Evolutionary conservation across 2,113 vertebrate species (phyloP).

Genomic region (Ptilorrhoa leucosticta): DNA sequence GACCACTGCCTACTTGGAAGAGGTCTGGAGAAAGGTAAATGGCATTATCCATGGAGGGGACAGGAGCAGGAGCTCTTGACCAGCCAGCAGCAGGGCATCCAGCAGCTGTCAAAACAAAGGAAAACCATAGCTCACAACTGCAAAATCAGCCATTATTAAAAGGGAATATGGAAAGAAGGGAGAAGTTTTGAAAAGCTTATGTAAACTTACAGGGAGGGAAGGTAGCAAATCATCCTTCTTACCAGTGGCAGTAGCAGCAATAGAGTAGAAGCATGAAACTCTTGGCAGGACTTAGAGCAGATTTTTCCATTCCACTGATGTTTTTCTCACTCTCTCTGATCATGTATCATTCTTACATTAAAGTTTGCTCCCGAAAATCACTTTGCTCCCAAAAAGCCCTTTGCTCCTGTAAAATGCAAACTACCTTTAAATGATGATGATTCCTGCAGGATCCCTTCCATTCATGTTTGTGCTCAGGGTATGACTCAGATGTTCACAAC

Average conservation of each 20-base stretch:
- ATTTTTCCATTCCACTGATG: not conserved
- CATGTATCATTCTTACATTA: not conserved
- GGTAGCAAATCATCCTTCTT: not conserved
- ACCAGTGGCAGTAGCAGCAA: not conserved
- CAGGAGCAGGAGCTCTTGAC: not conserved
- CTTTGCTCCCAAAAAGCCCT: not conserved
- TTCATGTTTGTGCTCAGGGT: not conserved
- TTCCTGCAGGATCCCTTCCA: not conserved
- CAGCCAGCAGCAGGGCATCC: not conserved
- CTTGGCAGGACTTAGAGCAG: not conserved
- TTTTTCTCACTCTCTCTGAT: not conserved
- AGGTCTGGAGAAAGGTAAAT: not conserved
- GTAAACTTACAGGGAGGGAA: not conserved
- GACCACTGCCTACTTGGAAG: not conserved
- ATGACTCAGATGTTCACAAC: not conserved
- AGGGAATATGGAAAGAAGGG: not conserved
- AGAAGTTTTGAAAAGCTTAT: not conserved
- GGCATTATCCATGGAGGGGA: too few species aligned
- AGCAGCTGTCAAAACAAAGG: not conserved
- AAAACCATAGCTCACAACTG: not conserved
- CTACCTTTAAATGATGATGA: not conserved
- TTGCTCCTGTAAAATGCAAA: not conserved
- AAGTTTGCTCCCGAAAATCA: not conserved
- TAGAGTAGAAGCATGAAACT: not conserved
- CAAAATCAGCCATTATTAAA: not conserved